Base-by-base conservation (phyloP, 2,113 vertebrate species). In the Caloenas nicobarica region DNA sequence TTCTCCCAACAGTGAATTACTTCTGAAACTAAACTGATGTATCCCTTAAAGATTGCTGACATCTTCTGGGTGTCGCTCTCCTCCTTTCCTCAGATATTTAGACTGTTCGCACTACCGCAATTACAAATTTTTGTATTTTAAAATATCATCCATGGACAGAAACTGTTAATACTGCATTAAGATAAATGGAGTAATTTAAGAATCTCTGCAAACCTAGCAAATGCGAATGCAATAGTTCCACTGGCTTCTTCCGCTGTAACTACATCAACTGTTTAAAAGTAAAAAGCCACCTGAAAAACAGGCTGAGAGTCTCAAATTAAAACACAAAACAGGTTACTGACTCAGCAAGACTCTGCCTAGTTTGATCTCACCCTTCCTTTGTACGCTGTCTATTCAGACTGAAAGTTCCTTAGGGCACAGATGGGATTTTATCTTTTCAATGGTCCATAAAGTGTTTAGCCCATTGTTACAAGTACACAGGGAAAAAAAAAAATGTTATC, bases 381-480 rank as follows among this genome's bases (percentile, higher is more conserved):
- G 86, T 86, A 73, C 2, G 3, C 42, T 53, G 21, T 33, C 82
- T 92, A 79, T 87, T 92, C 88, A 78, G 18, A 94, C 4, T 86
- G 40, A n/a, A 61, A 72, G 31, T 50, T 95, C 84, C 89, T 95
- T 86, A 54, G 62, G 89, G 87, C 89, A 95, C 8, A 40, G 89
- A 97, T 44, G 25, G 62, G 93, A 95, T 91, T 97, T 92, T 88
- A 81, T 68, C 76, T 96, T 94, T 90, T 78, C 80, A 95, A 56
- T 78, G 46, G 68, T 58, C 51, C 68, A 68, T 48, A 26, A 93
- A 89, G n/a, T 22, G 31, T 66, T 88, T 44, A 90, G 80, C 38
- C 34, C 64, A 94, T 66, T 95, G 81, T 93, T 91, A 88, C 17
- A 91, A 36, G 79, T 42, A 88, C 13, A 78, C 28, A 80, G 22